These are phyloP conservation scores for Sinodicranocentrus sp. DNA, from an alignment of 2,888 invertebrate genomes.

Conservation along the genomic window DNA sequence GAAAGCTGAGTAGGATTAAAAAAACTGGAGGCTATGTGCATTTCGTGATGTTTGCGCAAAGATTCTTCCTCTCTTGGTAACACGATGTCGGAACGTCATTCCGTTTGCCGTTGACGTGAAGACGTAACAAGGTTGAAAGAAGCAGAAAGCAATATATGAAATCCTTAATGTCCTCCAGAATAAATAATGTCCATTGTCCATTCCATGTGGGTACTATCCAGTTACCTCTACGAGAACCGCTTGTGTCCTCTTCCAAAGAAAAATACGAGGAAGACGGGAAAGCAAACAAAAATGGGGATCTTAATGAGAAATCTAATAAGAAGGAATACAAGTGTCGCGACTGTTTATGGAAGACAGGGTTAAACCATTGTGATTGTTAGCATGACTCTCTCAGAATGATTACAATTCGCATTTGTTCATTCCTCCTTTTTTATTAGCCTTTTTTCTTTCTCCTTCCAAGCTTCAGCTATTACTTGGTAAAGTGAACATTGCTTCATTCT, in stretches of 20 bases:
- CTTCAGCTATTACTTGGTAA: too few relatives aligned
- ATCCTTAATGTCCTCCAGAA: not conserved
- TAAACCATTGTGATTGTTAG: not conserved
- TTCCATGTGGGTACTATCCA: too few relatives aligned
- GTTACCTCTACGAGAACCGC: not conserved
- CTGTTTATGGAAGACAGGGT: conserved; percentile 29
- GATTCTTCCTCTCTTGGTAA: not conserved
- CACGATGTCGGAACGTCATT: not conserved
- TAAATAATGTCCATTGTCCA: conserved; percentile 8
- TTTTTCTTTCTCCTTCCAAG: not conserved
- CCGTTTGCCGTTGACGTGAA: not conserved
- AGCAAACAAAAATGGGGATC: conserved; percentile 22
- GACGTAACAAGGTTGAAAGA: not conserved
- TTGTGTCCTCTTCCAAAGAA: not conserved
- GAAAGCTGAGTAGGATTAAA: not conserved
- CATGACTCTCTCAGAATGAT: not conserved
- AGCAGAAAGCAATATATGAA: not conserved
- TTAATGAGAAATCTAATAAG: conserved; percentile 37
- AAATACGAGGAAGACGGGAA: not conserved
- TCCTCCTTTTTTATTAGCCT: not conserved
- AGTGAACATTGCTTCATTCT: not conserved
- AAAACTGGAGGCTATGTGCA: too few relatives aligned
- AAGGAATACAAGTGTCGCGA: conserved; percentile 13
- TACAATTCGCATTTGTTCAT: conserved; percentile 15
- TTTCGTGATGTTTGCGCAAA: not conserved